Conservation (phyloP, 1,140 invertebrate species). For the Bombyx mandarina region DNA sequence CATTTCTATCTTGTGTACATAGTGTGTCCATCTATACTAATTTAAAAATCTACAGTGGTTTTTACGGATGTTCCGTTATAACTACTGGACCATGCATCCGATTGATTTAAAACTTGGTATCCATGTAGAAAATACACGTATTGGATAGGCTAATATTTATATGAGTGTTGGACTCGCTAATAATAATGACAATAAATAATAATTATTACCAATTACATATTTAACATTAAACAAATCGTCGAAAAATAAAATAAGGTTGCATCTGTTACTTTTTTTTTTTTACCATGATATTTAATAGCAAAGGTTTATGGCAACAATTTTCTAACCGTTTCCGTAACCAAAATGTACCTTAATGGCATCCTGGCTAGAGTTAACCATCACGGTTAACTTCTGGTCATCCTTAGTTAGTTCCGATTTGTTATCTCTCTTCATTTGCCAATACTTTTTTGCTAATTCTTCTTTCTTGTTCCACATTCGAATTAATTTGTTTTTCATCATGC, state of each 20-base stretch:
- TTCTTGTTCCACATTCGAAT: conserved; percentile 37
- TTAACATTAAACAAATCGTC: not conserved
- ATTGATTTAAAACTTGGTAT: no score
- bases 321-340: no score
- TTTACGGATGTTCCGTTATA: no score
- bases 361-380: conserved; percentile 49
- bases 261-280: not conserved
- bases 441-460: conserved; percentile 38
- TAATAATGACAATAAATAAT: no score
- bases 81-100: no score
- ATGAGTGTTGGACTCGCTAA: no score
- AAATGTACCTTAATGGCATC: conserved; percentile 38
- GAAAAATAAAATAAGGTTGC: not conserved
- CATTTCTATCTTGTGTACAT: no score
- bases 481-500: conserved; percentile 32
- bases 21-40: no score
- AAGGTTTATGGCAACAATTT: not conserved
- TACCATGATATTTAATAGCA: not conserved
- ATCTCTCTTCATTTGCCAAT: conserved; percentile 50
- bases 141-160: no score
- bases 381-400: conserved; percentile 27
- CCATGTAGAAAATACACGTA: no score
- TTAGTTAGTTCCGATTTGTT: conserved; percentile 24
- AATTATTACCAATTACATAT: not conserved
- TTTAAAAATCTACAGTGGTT: no score